Evolutionary conservation across 2,797 vertebrate genomes (phyloP), one percentile per base, ranked within the genome.

Genomic region (Pelochelys cantorii): DNA sequence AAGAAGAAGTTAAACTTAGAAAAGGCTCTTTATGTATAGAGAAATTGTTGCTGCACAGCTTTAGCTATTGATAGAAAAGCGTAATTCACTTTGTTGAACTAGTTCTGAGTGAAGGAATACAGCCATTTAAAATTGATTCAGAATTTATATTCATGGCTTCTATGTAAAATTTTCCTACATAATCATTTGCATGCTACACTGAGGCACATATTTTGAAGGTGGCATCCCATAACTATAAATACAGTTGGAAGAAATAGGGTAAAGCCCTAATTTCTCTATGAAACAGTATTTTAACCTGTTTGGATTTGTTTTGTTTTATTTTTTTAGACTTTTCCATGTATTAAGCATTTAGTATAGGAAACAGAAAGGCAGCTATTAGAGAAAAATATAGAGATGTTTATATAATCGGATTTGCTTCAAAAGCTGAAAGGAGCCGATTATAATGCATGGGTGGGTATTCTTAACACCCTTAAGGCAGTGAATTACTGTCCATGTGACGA

Each of bases 31-130:
- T 87, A 37, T 20, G 5, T 13, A n/a, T 77, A 86, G 80, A 25
- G 55, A 90, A 92, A 79, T 93, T 34, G 59, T 42, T 87, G 77
- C 10, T 95, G 52, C 52, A 89, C 55, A 74, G 89, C 79, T 15
- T 2, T 88, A 89, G 2, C 93, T 4, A 37, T 62, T 83, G 89
- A 81, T 48, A 71, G 82, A 59, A 71, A 62, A 56, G 9, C n/a
- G 29, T 86, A 90, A 91, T 93, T 93, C 48, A 87, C 92, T 91
- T 90, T 75, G 52, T 79, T 59, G 15, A 83, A 83, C 54, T 79
- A 59, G 54, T 91, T 96, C 81, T 79, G 87, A 55, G 54, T 56
- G 65, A 91, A 87, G 81, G 85, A 68, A 57, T 86, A 81, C 56
- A 78, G 37, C n/a, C 53, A 48, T 34, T 74, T 75, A 75, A 75